phyloP scores from a whole-genome alignment of 2,888 invertebrate genomes.

The Meganola albula region DNA sequence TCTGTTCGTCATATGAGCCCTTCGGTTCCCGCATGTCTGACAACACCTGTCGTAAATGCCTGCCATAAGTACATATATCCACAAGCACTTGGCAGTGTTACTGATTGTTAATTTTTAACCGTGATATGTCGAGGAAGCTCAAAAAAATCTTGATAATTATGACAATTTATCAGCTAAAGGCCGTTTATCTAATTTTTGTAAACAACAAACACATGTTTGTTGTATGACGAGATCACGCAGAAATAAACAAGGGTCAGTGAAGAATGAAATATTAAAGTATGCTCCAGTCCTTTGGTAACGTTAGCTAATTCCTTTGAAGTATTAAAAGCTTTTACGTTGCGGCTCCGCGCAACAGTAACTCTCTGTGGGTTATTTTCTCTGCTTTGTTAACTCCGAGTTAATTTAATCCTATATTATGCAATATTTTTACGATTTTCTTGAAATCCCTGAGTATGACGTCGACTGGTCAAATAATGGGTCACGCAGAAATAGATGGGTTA shows the following conservation, averaged over 20 bases:
- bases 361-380: slow-evolving; percentile 34
- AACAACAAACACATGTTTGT: slow-evolving; percentile 16
- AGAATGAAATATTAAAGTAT: slow-evolving; percentile 29
- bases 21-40: slow-evolving; percentile 61
- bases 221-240: slow-evolving; percentile 13
- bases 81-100: slow-evolving; percentile 27
- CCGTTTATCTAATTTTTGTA: slow-evolving; percentile 16
- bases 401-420: slow-evolving; percentile 52
- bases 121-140: slow-evolving; percentile 52
- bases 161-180: slow-evolving; percentile 19
- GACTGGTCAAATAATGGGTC: slow-evolving; percentile 60
- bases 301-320: slow-evolving; percentile 44
- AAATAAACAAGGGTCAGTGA: slow-evolving; percentile 29
- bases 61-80: slow-evolving; percentile 43
- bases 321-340: slow-evolving; percentile 52
- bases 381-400: slow-evolving; percentile 33
- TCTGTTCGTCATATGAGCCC: slow-evolving; percentile 56
- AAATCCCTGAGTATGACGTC: slow-evolving; percentile 45
- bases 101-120: slow-evolving; percentile 34
- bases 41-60: slow-evolving; percentile 56
- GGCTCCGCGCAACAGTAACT: slow-evolving; percentile 42
- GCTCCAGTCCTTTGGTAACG: slow-evolving; percentile 34
- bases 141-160: slow-evolving; percentile 29
- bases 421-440: slow-evolving; percentile 56
- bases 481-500: slow-evolving; percentile 57